A percentile compares a stretch with the other conserved stretches of the same genome.
These are phyloP conservation scores for Corythornis cristatus DNA, from an alignment of 2,113 vertebrate species.

Conservation along the genomic window DNA sequence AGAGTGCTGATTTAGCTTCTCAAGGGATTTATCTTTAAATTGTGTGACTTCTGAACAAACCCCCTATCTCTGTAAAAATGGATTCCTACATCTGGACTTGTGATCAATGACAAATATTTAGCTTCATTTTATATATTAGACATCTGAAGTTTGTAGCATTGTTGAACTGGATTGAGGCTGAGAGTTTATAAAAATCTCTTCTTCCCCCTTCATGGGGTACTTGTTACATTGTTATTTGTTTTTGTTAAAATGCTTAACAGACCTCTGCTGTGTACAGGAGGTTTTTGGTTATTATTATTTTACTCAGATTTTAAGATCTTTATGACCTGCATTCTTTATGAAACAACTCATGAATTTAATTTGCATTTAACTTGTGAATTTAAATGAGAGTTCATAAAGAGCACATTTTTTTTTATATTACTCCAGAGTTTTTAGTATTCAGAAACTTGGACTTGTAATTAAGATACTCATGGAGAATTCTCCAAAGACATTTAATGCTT, in stretches of 20 bases:
- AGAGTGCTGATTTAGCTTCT: not conserved
- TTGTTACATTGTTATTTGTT: not conserved
- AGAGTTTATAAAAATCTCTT: not conserved
- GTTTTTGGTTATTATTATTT: not conserved
- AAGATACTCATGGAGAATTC: not conserved
- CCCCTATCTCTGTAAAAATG: fast-evolving
- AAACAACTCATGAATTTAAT: not conserved
- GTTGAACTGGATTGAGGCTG: not conserved
- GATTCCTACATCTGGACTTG: not conserved
- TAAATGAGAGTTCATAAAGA: not conserved
- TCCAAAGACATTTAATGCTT: not conserved
- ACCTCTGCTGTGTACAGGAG: not conserved
- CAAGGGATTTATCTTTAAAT: not conserved
- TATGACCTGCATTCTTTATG: not conserved
- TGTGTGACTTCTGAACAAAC: not conserved
- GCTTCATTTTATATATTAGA: not conserved
- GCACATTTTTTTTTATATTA: not conserved
- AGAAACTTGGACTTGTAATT: not conserved
- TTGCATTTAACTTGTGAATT: not conserved
- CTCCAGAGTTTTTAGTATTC: not conserved
- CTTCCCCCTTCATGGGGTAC: not conserved
- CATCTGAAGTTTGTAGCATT: not conserved
- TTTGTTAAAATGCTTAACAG: not conserved
- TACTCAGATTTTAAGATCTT: not conserved
- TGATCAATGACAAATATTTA: not conserved